Evolutionary conservation across 1,140 invertebrate genomes (phyloP).

Genomic region (Microvelia longipes): DNA sequence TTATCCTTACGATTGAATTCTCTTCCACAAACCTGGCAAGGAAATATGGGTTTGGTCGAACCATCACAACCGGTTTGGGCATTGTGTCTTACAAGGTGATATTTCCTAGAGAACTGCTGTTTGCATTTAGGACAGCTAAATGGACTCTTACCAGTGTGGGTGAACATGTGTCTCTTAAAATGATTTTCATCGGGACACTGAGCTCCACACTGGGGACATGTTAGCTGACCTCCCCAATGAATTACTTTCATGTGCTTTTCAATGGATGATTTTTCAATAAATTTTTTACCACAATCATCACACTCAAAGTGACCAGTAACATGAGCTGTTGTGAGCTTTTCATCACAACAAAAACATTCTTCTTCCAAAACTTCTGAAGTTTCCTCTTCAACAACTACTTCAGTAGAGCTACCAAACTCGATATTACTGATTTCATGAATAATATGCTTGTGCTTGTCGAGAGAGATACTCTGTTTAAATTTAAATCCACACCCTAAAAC

Average conservation of each 20-base stretch:
- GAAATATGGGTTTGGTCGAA: slow-evolving; percentile 35
- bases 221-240: slow-evolving; percentile 31
- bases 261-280: slow-evolving; percentile 34
- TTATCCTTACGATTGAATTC: slow-evolving; percentile 61
- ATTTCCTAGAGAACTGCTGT: slow-evolving; percentile 54
- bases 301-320: slow-evolving; percentile 36
- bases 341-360: slow-evolving; percentile 35
- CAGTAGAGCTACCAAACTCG: not conserved
- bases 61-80: slow-evolving; percentile 56
- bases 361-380: not conserved
- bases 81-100: slow-evolving; percentile 58
- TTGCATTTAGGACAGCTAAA: slow-evolving; percentile 41
- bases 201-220: slow-evolving; percentile 34
- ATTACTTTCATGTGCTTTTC: slow-evolving; percentile 35
- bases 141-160: slow-evolving; percentile 31
- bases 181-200: slow-evolving; percentile 35
- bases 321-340: slow-evolving; percentile 36
- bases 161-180: slow-evolving; percentile 36
- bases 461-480: not conserved
- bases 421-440: not conserved
- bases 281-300: slow-evolving; percentile 38
- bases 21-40: slow-evolving; percentile 52
- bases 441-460: not conserved
- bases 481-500: not conserved
- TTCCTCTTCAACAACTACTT: not conserved